phyloP scores from a whole-genome alignment of 2,113 vertebrate species.

The Beaufortia kweichowensis region DNA sequence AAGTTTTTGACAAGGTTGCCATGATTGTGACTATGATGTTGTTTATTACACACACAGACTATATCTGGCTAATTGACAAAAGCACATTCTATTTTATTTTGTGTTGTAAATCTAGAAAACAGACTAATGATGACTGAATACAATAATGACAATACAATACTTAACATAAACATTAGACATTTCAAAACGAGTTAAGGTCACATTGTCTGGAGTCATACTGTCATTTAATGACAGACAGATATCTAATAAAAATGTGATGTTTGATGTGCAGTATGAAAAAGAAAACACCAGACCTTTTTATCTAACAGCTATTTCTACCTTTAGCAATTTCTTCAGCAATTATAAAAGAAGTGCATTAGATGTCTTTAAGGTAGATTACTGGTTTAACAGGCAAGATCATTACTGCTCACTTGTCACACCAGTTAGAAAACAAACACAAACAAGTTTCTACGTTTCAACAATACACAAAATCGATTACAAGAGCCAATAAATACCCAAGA shows the following conservation, averaged over 20 bases:
- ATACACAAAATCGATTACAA: no score
- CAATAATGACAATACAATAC: slow-evolving; percentile 3
- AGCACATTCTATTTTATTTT: no score
- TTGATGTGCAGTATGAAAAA: no score
- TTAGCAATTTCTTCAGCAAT: slow-evolving; percentile 9
- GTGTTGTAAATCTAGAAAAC: no score
- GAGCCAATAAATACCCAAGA: no score
- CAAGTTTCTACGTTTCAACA: not conserved
- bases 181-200: slow-evolving; percentile 26
- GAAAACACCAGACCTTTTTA: no score
- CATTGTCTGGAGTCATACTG: slow-evolving; percentile 21
- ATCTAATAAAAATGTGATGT: no score
- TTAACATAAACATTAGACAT: slow-evolving; percentile 4
- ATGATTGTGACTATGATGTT: no score
- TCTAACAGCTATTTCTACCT: not conserved
- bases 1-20: no score
- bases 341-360: not conserved
- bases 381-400: slow-evolving; percentile 14
- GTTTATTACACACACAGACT: no score
- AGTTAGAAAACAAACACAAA: not conserved
- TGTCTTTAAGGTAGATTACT: not conserved
- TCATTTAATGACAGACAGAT: no score
- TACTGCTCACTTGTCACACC: not conserved
- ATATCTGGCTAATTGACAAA: no score
- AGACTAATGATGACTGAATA: not conserved